phyloP scores from a whole-genome alignment of 2,797 vertebrate genomes.

The Anomalospiza imberbis region DNA sequence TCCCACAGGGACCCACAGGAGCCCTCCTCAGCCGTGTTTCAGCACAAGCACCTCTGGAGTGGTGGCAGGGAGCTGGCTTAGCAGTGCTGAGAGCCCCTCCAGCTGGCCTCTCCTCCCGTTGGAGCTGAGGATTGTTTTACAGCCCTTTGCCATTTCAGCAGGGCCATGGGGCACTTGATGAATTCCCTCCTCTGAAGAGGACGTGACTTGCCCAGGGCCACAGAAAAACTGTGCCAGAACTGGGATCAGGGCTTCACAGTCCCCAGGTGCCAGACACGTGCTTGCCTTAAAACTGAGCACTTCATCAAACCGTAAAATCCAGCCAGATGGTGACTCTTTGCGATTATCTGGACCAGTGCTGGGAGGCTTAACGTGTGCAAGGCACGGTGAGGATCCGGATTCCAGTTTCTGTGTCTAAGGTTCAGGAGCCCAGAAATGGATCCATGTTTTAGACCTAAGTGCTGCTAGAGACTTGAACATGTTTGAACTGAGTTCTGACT shows the following conservation, averaged over 20 bases:
- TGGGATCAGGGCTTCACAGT: conserved; percentile 39
- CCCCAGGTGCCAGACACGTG: conserved; percentile 64
- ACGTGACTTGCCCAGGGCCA: conserved; percentile 64
- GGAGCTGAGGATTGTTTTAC: conserved; percentile 36
- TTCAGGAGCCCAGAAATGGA: not conserved
- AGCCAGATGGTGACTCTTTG: conserved; percentile 65
- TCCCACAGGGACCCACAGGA: not conserved
- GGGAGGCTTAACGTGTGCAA: conserved; percentile 46
- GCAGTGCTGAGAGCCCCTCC: not conserved
- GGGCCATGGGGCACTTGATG: conserved; percentile 33
- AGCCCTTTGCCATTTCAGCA: not conserved
- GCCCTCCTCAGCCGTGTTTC: not conserved
- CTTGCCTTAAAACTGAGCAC: conserved; percentile 64
- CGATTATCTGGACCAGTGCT: conserved; percentile 44
- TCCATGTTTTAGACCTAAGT: not conserved
- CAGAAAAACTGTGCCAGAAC: conserved; percentile 25
- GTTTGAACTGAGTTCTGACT: not conserved
- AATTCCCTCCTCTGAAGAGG: conserved; percentile 18
- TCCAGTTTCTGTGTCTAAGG: conserved; percentile 13
- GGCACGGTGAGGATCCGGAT: conserved; percentile 25
- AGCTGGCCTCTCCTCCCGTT: not conserved
- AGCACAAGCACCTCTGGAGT: not conserved
- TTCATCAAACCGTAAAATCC: conserved; percentile 67
- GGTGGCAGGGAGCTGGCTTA: not conserved
- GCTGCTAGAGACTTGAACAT: not conserved